Conservation (phyloP, 2,888 invertebrate species). For the Meteorus cinctellus region DNA sequence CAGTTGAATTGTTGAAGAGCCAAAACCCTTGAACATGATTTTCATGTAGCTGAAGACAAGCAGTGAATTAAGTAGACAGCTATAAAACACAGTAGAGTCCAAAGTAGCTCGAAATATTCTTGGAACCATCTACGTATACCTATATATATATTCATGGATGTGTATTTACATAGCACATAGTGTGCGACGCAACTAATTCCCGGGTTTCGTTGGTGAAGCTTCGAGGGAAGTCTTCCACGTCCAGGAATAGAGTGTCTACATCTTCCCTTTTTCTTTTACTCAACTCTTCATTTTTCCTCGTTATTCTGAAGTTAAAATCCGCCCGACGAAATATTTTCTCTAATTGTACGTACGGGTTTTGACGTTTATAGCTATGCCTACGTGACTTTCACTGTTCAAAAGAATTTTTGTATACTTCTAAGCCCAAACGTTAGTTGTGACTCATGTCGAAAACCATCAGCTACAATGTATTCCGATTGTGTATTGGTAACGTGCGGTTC, state of each 20-base stretch:
- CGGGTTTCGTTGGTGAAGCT: constrained; percentile 11
- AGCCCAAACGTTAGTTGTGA: background rate
- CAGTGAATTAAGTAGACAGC: background rate
- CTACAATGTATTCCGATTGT: background rate
- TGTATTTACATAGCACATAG: constrained; percentile 7
- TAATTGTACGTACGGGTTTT: background rate
- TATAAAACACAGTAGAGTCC: constrained; percentile 11
- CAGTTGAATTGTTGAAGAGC: background rate
- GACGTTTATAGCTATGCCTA: background rate
- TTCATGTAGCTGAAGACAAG: background rate
- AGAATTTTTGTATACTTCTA: constrained; percentile 1
- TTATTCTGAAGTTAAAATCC: background rate
- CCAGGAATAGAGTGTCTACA: constrained; percentile 19
- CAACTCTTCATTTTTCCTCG: background rate
- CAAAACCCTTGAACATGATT: background rate
- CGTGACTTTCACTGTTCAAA: background rate
- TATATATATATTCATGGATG: background rate
- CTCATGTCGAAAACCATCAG: background rate
- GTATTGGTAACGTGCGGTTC: background rate
- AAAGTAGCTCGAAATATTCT: constrained; percentile 32
- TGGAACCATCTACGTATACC: constrained; percentile 23
- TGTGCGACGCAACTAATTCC: constrained; percentile 16
- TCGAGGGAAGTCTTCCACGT: constrained; percentile 19
- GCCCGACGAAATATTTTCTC: background rate
- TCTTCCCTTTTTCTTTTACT: background rate